Conservation (phyloP, 2,888 invertebrate genomes). For the Hylaea fasciaria region DNA sequence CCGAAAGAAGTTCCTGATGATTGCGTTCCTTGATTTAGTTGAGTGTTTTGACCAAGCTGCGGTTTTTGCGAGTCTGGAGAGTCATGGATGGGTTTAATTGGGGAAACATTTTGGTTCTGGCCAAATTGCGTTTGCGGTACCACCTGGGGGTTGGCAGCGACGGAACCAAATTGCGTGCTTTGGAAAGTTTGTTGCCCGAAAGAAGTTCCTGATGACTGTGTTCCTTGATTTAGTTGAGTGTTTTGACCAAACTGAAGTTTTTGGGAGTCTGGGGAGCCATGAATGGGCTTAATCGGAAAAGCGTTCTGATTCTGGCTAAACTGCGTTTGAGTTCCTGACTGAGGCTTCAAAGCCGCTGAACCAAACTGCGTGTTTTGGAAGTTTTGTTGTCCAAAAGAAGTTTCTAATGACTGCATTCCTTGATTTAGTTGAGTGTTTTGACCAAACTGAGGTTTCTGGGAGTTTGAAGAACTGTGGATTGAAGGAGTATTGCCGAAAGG, state of each 20-base stretch:
- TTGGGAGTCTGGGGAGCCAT: no score
- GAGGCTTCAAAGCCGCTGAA: neutral
- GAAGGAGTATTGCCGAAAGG: slow-evolving; percentile 19
- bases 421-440: slow-evolving; percentile 22
- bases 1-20: slow-evolving; percentile 17
- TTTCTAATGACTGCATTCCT: slow-evolving; percentile 18
- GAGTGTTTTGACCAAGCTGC: slow-evolving; percentile 1
- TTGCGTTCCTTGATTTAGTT: slow-evolving; percentile 29
- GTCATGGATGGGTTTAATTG: slow-evolving; percentile 1
- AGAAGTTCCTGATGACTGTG: no score
- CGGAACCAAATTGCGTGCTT: no score
- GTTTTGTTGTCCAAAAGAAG: slow-evolving; percentile 1
- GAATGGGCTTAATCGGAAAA: no score
- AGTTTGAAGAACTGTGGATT: slow-evolving; percentile 11
- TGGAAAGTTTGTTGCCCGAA: no score
- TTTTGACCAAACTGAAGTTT: no score
- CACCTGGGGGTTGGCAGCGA: no score
- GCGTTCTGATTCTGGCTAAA: no score
- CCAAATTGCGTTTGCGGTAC: no score
- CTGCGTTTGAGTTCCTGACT: no score
- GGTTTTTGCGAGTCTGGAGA: slow-evolving; percentile 16
- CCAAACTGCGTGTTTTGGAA: neutral
- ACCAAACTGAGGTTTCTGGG: slow-evolving; percentile 11
- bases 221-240: no score
- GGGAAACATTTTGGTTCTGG: no score